Evolutionary conservation across 2,888 invertebrate species (phyloP).

Genomic region (Protonemura montana): DNA sequence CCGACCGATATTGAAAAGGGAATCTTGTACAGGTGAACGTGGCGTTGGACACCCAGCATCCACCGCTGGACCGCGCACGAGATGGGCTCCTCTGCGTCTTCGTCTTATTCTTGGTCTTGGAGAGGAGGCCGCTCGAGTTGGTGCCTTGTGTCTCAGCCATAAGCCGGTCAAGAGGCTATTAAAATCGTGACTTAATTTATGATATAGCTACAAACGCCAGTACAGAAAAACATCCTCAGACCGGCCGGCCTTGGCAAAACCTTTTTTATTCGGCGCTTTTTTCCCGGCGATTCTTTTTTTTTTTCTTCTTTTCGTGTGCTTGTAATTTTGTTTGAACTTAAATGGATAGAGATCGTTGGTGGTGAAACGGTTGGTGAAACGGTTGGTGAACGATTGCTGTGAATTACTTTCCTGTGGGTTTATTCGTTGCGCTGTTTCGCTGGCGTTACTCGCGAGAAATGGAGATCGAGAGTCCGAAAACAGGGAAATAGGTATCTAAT

Average conservation of each 20-base stretch:
- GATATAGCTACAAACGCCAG: neutral
- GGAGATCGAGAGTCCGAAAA: no score
- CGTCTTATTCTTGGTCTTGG: neutral
- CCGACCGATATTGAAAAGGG: no score
- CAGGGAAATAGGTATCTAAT: no score
- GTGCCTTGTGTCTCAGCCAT: neutral
- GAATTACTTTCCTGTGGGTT: neutral
- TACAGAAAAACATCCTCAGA: neutral
- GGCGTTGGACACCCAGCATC: neutral
- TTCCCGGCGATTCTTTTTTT: neutral
- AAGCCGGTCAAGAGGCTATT: neutral
- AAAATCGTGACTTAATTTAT: slow-evolving; percentile 34
- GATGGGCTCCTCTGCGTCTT: neutral
- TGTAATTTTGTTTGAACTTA: slow-evolving; percentile 15
- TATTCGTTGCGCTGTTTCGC: neutral
- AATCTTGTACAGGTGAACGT: no score
- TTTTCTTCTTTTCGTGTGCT: neutral
- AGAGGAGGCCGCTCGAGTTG: no score
- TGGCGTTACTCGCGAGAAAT: neutral
- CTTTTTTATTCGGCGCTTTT: neutral
- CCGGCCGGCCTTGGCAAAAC: slow-evolving; percentile 36
- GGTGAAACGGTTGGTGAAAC: slow-evolving; percentile 14
- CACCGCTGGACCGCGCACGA: neutral
- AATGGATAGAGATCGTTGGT: slow-evolving; percentile 29
- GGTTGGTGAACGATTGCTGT: neutral